A percentile compares a stretch with the other conserved stretches of the same genome.
Evolutionary conservation across 1,140 invertebrate species (phyloP).

Genomic region (Drosophila mojavensis): DNA sequence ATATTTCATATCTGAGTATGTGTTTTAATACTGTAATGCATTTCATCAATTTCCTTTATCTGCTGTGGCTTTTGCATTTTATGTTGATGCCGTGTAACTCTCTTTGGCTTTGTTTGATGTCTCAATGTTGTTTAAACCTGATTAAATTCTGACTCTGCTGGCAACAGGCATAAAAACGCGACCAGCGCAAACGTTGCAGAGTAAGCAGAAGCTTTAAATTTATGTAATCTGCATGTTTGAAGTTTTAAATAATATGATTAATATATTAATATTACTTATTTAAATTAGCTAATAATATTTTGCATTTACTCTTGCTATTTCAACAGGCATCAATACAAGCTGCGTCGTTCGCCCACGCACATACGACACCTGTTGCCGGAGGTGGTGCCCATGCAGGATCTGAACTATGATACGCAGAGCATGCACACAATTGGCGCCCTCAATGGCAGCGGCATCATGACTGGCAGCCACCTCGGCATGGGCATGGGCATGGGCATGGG

Average conservation of each 20-base stretch:
- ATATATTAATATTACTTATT: neutral
- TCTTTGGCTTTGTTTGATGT: slow-evolving; percentile 17
- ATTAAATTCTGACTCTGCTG: slow-evolving; percentile 1
- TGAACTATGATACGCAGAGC: slow-evolving; percentile 84
- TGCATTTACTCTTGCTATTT: neutral
- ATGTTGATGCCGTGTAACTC: slow-evolving; percentile 12
- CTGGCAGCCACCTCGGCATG: slow-evolving; percentile 65
- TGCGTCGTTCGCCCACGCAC: slow-evolving; percentile 89
- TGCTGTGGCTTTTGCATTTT: slow-evolving; percentile 12
- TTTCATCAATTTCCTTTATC: neutral
- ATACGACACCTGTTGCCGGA: slow-evolving; percentile 89
- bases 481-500: slow-evolving; percentile 55
- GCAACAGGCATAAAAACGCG: slow-evolving; percentile 31
- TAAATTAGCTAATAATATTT: neutral
- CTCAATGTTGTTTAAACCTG: slow-evolving; percentile 8
- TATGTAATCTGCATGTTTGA: neutral
- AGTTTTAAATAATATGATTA: neutral
- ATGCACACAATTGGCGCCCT: slow-evolving; percentile 65
- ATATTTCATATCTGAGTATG: neutral
- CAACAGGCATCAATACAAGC: slow-evolving; percentile 86
- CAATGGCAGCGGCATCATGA: slow-evolving; percentile 55
- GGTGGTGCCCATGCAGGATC: slow-evolving; percentile 86
- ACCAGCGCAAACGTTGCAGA: slow-evolving; percentile 32
- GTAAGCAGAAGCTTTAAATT: slow-evolving; percentile 31
- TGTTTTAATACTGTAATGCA: slow-evolving; percentile 1